Percentiles rank a stretch among this genome's conserved stretches.
These are phyloP conservation scores for Teinopalpus imperialis DNA, from an alignment of 2,888 invertebrate species.

Conservation along the genomic window DNA sequence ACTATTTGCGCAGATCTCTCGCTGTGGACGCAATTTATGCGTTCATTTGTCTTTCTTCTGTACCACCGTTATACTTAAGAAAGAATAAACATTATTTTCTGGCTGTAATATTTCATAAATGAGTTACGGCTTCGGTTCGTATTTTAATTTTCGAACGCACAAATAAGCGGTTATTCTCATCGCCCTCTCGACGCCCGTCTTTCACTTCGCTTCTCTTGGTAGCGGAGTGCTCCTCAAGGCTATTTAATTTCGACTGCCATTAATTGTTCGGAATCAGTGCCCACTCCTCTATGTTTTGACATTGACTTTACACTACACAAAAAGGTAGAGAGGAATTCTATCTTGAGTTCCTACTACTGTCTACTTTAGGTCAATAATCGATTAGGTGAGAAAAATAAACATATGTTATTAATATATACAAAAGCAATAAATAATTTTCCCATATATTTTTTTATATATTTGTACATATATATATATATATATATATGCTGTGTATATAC, in stretches of 20 bases:
- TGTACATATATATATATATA: no score
- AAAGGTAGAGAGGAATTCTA: conserved; percentile 31
- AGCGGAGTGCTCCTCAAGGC: conserved; percentile 59
- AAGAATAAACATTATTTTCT: conserved; percentile 15
- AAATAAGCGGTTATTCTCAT: conserved; percentile 33
- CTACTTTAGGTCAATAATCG: not conserved
- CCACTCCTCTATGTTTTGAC: conserved; percentile 50
- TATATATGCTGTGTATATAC: no score
- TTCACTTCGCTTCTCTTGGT: conserved; percentile 34
- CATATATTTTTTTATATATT: no score
- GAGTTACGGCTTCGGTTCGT: conserved; percentile 28
- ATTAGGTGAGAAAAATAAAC: not conserved
- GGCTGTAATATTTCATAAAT: conserved; percentile 24
- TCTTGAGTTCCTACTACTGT: conserved; percentile 32
- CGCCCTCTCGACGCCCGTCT: conserved; percentile 34
- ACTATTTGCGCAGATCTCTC: conserved; percentile 7
- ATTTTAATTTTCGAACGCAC: conserved; percentile 33
- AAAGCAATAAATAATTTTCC: not conserved
- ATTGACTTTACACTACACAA: conserved; percentile 40
- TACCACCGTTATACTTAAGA: conserved; percentile 4
- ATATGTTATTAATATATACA: not conserved
- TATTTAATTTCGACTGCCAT: conserved; percentile 58
- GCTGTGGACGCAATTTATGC: conserved; percentile 9
- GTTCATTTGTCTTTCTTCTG: conserved; percentile 6
- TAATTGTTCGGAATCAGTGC: conserved; percentile 39